These are phyloP conservation scores for Trachelipus rathkii DNA, from an alignment of 1,140 invertebrate genomes.

Conservation along the genomic window DNA sequence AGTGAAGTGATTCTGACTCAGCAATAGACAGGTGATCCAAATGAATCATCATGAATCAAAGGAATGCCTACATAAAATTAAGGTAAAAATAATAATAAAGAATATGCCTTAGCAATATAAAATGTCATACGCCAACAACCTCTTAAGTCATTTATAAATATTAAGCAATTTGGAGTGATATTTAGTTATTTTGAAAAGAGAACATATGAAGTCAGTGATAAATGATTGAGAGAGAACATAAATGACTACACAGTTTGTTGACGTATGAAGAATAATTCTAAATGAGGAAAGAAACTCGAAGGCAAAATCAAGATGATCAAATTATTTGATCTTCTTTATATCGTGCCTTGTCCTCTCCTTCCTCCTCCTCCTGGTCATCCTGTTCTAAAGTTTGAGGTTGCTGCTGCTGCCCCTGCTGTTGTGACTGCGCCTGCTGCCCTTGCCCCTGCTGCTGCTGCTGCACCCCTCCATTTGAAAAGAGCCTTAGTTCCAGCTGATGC, in stretches of 20 bases:
- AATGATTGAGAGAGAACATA: background rate
- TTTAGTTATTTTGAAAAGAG: too few relatives aligned
- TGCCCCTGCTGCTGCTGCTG: conserved; percentile 24
- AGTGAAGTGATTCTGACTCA: background rate
- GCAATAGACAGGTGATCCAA: conserved; percentile 8
- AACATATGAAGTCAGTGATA: background rate
- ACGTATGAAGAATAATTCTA: conserved; percentile 23
- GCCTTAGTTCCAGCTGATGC: conserved; percentile 66
- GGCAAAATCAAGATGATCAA: background rate
- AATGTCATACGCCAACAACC: too few relatives aligned
- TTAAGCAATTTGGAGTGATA: too few relatives aligned
- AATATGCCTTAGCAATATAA: too few relatives aligned
- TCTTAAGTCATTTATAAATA: too few relatives aligned
- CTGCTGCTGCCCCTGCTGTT: background rate
- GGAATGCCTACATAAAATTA: background rate
- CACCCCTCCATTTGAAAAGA: conserved; percentile 53
- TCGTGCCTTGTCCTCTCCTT: conserved; percentile 46
- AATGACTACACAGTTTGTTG: background rate
- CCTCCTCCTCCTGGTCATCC: conserved; percentile 43
- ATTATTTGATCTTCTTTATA: too few relatives aligned
- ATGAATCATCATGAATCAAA: conserved; percentile 2
- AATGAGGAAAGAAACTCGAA: background rate
- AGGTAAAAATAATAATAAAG: too few relatives aligned
- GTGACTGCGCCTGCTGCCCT: background rate
- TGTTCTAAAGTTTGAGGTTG: too few relatives aligned